phyloP scores from a whole-genome alignment of 2,113 vertebrate species.

The Nycticebus coucang region DNA sequence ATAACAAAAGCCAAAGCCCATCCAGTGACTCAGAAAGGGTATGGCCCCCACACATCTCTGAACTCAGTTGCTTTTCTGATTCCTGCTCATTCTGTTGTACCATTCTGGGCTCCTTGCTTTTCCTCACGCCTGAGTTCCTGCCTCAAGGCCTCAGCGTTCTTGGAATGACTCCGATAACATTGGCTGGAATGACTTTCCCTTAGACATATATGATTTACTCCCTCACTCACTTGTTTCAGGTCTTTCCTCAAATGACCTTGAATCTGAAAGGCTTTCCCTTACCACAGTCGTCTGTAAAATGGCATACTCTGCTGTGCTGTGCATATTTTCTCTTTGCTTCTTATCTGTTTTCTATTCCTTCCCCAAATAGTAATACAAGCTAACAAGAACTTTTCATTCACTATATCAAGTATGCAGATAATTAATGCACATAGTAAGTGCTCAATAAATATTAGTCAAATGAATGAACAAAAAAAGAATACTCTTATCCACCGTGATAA shows the following conservation, averaged over 20 bases:
- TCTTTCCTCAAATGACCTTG: not conserved
- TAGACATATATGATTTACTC: not conserved
- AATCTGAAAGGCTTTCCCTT: not conserved
- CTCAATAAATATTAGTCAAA: not conserved
- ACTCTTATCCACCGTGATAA: not conserved
- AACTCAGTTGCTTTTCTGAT: not conserved
- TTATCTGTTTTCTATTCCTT: not conserved
- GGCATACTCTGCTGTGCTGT: not conserved
- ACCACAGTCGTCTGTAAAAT: not conserved
- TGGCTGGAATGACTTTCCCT: not conserved
- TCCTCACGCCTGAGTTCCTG: not conserved
- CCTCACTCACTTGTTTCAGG: not conserved
- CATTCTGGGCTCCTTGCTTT: not conserved
- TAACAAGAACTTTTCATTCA: not conserved
- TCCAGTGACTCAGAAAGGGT: not conserved
- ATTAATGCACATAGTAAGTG: not conserved
- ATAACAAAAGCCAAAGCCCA: not conserved
- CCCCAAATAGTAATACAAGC: not conserved
- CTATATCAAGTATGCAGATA: not conserved
- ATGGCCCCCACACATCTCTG: not conserved
- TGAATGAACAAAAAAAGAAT: not conserved
- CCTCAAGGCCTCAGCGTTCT: not conserved
- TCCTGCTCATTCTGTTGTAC: not conserved
- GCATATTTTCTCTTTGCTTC: not conserved
- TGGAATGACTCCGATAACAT: not conserved